Percentiles rank a stretch among this genome's conserved stretches.
Evolutionary conservation across 2,113 vertebrate genomes (phyloP).

Genomic region (Micronycteris hirsuta): DNA sequence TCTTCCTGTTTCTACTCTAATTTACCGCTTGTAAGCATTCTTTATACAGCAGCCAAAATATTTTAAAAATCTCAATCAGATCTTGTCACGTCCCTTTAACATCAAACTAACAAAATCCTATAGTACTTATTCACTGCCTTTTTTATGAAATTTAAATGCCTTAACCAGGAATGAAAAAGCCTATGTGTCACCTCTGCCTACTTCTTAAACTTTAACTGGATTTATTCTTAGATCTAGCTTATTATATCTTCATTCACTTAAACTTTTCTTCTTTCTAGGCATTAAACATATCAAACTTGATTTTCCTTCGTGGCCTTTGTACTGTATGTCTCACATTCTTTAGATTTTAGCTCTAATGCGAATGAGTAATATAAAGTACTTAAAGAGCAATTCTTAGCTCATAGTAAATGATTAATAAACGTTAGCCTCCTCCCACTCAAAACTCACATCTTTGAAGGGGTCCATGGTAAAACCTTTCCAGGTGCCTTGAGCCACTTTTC

Average conservation of each 20-base stretch:
- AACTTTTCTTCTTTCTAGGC: neutral
- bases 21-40: neutral
- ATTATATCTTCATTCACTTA: neutral
- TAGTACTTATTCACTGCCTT: neutral
- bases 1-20: neutral
- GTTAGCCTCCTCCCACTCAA: neutral
- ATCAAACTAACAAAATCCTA: neutral
- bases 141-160: neutral
- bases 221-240: neutral
- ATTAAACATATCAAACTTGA: neutral
- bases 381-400: neutral
- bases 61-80: neutral
- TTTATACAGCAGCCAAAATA: neutral
- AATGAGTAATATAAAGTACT: neutral
- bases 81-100: neutral
- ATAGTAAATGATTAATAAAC: neutral
- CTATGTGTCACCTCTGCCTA: neutral
- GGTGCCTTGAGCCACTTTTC: neutral
- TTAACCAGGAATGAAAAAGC: neutral
- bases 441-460: neutral
- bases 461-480: neutral
- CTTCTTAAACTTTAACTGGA: neutral
- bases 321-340: neutral
- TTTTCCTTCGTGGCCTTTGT: neutral
- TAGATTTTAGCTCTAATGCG: neutral